Evolutionary conservation across 2,797 vertebrate species (phyloP).

Genomic region (Alca torda): DNA sequence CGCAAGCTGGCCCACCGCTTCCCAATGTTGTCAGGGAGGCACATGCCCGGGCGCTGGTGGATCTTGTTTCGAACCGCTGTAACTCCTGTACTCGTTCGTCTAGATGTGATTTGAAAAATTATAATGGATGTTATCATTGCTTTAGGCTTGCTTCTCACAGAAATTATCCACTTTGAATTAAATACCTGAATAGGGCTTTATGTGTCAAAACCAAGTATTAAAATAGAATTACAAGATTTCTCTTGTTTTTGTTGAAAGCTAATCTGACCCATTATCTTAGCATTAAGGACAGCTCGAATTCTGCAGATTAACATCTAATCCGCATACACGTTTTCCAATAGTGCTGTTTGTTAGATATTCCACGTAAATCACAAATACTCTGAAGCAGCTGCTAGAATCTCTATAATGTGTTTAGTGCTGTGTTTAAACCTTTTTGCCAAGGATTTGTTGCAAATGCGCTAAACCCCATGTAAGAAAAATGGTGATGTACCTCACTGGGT

Average conservation of each 20-base stretch:
- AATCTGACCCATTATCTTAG: neutral
- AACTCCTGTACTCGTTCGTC: rapidly evolving
- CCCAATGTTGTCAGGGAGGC: neutral
- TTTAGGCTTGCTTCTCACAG: neutral
- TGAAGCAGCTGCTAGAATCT: neutral
- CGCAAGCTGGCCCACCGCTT: rapidly evolving
- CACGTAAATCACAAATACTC: neutral
- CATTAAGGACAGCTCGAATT: neutral
- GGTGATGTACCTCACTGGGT: rapidly evolving
- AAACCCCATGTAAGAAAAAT: rapidly evolving
- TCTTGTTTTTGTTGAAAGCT: neutral
- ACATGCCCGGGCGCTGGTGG: rapidly evolving
- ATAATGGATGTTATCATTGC: neutral
- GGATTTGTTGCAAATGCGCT: neutral
- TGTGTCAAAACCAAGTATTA: neutral
- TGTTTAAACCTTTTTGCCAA: neutral
- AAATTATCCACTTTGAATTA: neutral
- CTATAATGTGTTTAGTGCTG: neutral
- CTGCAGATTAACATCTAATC: slow-evolving; percentile 10
- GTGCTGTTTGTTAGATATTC: neutral
- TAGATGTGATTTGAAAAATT: neutral
- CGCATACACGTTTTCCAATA: neutral
- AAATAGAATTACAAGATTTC: neutral
- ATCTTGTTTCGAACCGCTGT: neutral
- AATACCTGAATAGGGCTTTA: neutral